phyloP scores from a whole-genome alignment of 1,140 invertebrate species.

The Drosophila neocordata region DNA sequence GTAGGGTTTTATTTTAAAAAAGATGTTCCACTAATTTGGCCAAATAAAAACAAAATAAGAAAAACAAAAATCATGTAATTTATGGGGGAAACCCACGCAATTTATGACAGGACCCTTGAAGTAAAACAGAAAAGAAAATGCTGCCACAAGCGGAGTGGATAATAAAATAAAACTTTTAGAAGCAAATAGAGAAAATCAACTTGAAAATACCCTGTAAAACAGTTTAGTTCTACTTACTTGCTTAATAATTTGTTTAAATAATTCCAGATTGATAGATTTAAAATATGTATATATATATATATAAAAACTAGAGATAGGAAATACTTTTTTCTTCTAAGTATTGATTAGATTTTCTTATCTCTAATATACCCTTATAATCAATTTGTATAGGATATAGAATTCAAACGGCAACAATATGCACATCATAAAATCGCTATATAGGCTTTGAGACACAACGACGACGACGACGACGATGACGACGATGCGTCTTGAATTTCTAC shows the following conservation, averaged over 20 bases:
- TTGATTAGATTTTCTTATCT: no score
- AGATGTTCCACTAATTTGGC: conserved; percentile 39
- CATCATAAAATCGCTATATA: conserved; percentile 77
- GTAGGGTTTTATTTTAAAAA: conserved; percentile 17
- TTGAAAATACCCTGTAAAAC: not conserved
- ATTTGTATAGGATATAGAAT: not conserved
- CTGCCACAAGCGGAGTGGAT: conserved; percentile 2
- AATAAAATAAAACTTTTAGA: conserved; percentile 1
- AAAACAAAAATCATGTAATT: conserved; percentile 35
- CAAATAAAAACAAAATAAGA: conserved; percentile 31
- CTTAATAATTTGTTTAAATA: no score
- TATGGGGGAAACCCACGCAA: conserved; percentile 35
- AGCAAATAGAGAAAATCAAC: not conserved
- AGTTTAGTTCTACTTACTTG: no score
- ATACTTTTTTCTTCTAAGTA: no score
- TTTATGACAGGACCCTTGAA: conserved; percentile 25
- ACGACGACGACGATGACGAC: not conserved
- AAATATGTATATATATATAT: no score
- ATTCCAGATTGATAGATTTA: no score
- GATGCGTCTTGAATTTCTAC: conserved; percentile 73
- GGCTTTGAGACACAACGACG: conserved; percentile 41
- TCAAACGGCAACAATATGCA: conserved; percentile 68
- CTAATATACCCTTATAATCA: not conserved
- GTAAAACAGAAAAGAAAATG: conserved; percentile 21
- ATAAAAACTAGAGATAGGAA: no score